Evolutionary conservation across 2,888 invertebrate genomes (phyloP).

Genomic region (Sceliomorpha sp.): DNA sequence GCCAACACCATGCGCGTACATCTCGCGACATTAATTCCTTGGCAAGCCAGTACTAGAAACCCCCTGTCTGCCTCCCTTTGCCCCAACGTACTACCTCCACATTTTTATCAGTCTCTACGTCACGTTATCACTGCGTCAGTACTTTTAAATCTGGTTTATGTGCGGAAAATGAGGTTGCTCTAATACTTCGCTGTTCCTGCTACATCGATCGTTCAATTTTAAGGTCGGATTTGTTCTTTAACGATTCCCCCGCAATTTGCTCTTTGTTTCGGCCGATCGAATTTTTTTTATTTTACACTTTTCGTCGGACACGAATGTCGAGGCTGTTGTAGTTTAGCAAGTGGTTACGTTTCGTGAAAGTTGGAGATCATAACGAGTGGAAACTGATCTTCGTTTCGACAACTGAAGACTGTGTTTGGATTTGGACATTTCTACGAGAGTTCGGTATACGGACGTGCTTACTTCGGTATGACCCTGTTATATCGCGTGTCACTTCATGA

Average conservation of each 20-base stretch:
- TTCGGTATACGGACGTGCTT: constrained; percentile 10
- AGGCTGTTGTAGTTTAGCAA: too few species aligned
- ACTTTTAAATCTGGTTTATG: constrained; percentile 40
- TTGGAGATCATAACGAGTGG: too few species aligned
- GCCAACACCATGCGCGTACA: constrained; percentile 60
- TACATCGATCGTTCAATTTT: too few species aligned
- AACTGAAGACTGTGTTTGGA: constrained; percentile 13
- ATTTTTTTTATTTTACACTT: too few species aligned
- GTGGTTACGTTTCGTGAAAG: too few species aligned
- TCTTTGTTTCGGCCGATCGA: too few species aligned
- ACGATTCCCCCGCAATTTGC: too few species aligned
- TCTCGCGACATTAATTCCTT: constrained; percentile 58
- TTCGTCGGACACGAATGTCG: too few species aligned
- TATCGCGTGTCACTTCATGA: constrained; percentile 20
- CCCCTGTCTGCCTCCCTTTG: constrained; percentile 41
- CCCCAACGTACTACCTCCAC: constrained; percentile 47
- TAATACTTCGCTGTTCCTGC: not conserved
- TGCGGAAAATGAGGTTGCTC: constrained; percentile 21
- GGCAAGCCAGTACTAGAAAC: constrained; percentile 46
- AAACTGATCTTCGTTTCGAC: constrained; percentile 3
- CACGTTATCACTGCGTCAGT: constrained; percentile 29
- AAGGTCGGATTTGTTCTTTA: too few species aligned
- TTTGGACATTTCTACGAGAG: constrained; percentile 9
- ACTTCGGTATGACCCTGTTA: constrained; percentile 17
- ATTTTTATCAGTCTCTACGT: constrained; percentile 40